Base-by-base conservation (phyloP, 2,113 vertebrate genomes). In the Anser brachyrhynchus region DNA sequence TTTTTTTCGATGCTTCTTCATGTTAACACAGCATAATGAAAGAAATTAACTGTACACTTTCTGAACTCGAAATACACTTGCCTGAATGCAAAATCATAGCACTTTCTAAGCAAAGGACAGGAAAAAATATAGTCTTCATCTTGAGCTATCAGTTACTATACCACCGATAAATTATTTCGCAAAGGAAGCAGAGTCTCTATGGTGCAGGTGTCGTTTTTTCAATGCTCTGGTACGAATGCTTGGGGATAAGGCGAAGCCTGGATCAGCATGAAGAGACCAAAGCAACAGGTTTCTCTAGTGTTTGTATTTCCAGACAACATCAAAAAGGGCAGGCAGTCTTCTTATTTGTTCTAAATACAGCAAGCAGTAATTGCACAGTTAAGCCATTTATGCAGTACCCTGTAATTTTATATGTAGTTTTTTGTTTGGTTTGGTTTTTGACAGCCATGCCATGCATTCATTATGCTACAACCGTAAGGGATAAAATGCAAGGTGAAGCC, bases 321-420 rank as follows among this genome's bases (percentile, higher is more conserved):
- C 85, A 89, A 94, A 95, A 93, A 95, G 89, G 89, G 87, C 91
- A 97, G 92, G 93, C 89, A 94, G 84, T 76, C 91, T 33, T 86
- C 92, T 33, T 86, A 84, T 95, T 97, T 97, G 96, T 98, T 97
- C 95, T 94, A 96, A 96, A 96, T 95, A 95, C 87, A 92, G 92
- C 77, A 92, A 87, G 91, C 95, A 96, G 90, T 96, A 97, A 97
- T 94, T 94, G 93, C 91, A 94, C 55, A 91, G 95, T 96, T 93
- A 96, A 97, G 96, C 96, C 93, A 93, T 90, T 94, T 72, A 92
- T 91, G 87, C 89, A 87, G 79, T 86, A 96, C 92, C 91, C 91
- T 88, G 75, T 95, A 95, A 97, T 96, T 97, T 97, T 92, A 96
- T 66, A 91, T 90, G 95, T 70, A 90, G 79, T 95, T 65, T 62